Evolutionary conservation across 2,113 vertebrate genomes (phyloP).

Genomic region (Pterocles orientalis): DNA sequence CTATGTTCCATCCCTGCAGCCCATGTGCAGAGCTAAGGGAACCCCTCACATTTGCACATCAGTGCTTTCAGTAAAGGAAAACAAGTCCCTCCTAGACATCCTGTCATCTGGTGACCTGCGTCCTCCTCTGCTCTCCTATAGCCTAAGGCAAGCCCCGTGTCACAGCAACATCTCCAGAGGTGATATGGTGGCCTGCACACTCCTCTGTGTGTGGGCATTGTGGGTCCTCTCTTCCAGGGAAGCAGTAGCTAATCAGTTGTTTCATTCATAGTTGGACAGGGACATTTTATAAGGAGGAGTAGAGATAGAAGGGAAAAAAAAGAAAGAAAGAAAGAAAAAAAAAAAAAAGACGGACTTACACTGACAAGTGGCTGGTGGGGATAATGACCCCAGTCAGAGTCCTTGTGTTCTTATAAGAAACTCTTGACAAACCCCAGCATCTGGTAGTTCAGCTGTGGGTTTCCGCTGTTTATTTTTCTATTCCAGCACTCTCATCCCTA

Average conservation of each 20-base stretch:
- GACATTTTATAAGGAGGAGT: neutral
- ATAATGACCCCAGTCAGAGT: conserved; percentile 41
- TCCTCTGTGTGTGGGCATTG: accelerated
- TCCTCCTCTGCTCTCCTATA: neutral
- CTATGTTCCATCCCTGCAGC: neutral
- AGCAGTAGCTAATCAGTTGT: neutral
- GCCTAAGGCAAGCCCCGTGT: neutral
- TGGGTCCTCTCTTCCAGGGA: neutral
- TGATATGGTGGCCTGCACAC: neutral
- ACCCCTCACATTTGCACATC: neutral
- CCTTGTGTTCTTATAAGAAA: neutral
- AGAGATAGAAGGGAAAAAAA: neutral
- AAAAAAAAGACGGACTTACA: neutral
- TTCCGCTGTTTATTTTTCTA: conserved; percentile 68
- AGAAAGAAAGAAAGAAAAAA: neutral
- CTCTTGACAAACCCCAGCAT: conserved; percentile 34
- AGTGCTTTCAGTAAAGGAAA: neutral
- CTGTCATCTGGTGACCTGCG: neutral
- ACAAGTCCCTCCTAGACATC: neutral
- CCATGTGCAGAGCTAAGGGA: neutral
- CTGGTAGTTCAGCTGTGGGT: conserved; percentile 67
- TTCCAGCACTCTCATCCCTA: conserved; percentile 19
- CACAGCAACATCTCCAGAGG: neutral
- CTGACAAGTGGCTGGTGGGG: conserved; percentile 36
- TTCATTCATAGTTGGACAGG: neutral